Base-by-base conservation (phyloP, 2,797 vertebrate genomes). In the Toxotes lorentzi region DNA sequence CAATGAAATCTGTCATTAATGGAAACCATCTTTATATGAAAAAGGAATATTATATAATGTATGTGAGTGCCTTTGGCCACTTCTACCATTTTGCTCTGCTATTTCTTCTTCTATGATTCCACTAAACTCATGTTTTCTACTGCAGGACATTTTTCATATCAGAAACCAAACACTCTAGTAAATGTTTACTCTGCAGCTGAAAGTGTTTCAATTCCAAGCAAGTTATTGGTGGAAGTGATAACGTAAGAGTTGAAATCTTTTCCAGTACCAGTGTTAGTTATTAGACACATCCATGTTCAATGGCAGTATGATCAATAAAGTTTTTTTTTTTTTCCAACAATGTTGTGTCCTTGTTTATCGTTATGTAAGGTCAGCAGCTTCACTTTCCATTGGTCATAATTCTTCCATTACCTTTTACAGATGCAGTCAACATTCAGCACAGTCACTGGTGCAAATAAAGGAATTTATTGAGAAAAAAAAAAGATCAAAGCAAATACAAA, bases 401-500 rank as follows among this genome's bases (percentile, higher is more conserved):
- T 62, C 7, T 23, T 27, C 9, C 5, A 7, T 73, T 73, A 66
- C 5, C 61, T 38, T 41, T 66, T 62, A 65, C 62, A 71, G 73
- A 81, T 1, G 7, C 58, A 86, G 51, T 84, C 75, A 84, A 1
- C 32, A 78, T 48, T 67, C 66, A 50, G 51, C 41, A 24, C 56
- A 82, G 71, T 76, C 76, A 78, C 70, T 75, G 89, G 88, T 92
- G 92, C 91, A 94, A 95, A 94, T 87, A 93, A 93, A 91, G 91
- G 79, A 87, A 91, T 96, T 95, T 93, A 94, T 94, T 95, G 90
- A 92, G 88, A 91, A 78, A 85, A 91, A 78, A 85, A 90, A 78
- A 79, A 86, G 63, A 89, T 81, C 78, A 91, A 92, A 92, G 93
- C 94, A 94, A 95, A 93, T 95, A 94, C 93, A 95, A 95, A 95